Evolutionary conservation across 1,140 invertebrate genomes (phyloP).

Genomic region (Adelges cooleyi): DNA sequence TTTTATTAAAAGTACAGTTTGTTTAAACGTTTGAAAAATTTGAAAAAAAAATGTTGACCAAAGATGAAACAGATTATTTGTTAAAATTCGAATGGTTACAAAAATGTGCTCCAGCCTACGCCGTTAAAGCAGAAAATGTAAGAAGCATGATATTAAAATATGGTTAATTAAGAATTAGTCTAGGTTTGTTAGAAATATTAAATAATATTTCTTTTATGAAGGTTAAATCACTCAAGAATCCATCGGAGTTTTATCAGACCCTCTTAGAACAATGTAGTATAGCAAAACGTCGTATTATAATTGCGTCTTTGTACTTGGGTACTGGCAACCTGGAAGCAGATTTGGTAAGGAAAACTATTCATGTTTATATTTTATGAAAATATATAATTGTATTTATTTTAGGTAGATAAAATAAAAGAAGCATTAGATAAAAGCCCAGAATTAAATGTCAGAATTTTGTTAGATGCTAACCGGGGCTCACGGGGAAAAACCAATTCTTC

Average conservation of each 20-base stretch:
- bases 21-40: no score
- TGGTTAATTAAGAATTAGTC: not conserved
- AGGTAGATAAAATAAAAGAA: slow-evolving; percentile 49
- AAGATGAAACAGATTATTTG: not conserved
- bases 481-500: slow-evolving; percentile 62
- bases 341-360: slow-evolving; percentile 45
- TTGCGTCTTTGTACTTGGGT: slow-evolving; percentile 90
- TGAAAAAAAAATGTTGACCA: no score
- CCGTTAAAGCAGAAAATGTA: slow-evolving; percentile 52
- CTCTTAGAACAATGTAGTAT: slow-evolving; percentile 55
- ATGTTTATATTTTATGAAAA: not conserved
- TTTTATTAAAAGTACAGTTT: no score
- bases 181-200: slow-evolving; percentile 35
- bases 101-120: slow-evolving; percentile 56
- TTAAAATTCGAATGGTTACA: slow-evolving; percentile 48
- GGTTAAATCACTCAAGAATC: slow-evolving; percentile 52
- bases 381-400: slow-evolving; percentile 28
- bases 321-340: slow-evolving; percentile 72
- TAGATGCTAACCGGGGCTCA: slow-evolving; percentile 85
- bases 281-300: slow-evolving; percentile 65
- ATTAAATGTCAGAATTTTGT: slow-evolving; percentile 69
- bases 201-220: slow-evolving; percentile 21
- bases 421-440: slow-evolving; percentile 42
- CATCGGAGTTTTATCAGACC: slow-evolving; percentile 60
- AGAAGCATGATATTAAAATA: not conserved